Base-by-base conservation (phyloP, 2,113 vertebrate genomes). In the Halcyon malimbica region DNA sequence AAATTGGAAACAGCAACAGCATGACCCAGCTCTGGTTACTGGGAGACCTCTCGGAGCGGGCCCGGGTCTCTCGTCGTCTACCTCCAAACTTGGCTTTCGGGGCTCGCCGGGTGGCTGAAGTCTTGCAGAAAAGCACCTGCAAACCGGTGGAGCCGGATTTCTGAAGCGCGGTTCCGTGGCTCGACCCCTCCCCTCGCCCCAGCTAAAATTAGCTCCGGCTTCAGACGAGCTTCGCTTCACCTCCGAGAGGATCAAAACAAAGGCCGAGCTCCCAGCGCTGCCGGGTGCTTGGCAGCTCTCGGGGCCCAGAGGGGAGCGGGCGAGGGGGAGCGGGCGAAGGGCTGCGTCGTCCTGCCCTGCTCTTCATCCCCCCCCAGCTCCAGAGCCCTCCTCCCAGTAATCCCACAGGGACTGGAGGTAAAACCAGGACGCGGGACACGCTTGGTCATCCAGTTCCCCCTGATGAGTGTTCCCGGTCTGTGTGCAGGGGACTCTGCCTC, bases 371-470 rank as follows among this genome's bases (percentile, higher is more conserved):
- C 9, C 48, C 35, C 35, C 35, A 16, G 19, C 67, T 79, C 63
- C 56, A 19, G 68, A 69, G 23, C 33, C 48, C 50, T 24, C 25
- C 28, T 33, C n/a, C 73, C 46, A n/a, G 46, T 25, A 4, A 28
- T 39, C 73, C 41, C 6, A 0, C 25, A 9, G 60, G 42, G 42
- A 44, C 42, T 13, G 29, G 63, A 63, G 82, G 94, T 63, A 74
- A 85, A 82, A 12, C 48, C 54, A 7, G 93, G 92, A 87, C 25
- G 35, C 1, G 8, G 84, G 67, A 41, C 13, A 3, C 3, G 1
- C 42, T 77, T 6, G 46, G 69, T 28, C 74, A 80, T 67, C 77
- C 82, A 70, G 86, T 89, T 92, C 71, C 92, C 82, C 82, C 82
- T 69, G 77, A 87, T 1, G 64, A 81, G 74, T 4, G 1, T 17